Conservation (phyloP, 2,113 vertebrate species). For the Marmota flaviventris region DNA sequence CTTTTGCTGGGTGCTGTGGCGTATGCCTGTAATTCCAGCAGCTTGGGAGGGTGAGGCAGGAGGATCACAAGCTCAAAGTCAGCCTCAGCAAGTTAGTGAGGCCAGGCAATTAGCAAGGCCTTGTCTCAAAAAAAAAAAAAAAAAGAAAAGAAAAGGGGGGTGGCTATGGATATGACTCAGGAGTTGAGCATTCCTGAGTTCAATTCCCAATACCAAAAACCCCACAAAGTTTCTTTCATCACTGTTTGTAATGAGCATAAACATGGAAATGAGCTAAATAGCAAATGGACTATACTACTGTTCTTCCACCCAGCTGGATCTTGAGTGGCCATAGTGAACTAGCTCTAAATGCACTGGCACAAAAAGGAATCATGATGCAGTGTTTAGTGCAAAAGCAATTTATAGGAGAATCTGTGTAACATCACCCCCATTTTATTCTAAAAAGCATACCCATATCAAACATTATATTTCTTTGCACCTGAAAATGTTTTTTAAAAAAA, state of each 20-base stretch:
- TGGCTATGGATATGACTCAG: too few species aligned
- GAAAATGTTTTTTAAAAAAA: slow-evolving; percentile 35
- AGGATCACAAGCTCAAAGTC: too few species aligned
- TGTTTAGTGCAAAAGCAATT: not conserved
- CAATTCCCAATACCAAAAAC: too few species aligned
- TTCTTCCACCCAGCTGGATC: not conserved
- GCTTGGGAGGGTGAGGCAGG: too few species aligned
- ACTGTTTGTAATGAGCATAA: not conserved
- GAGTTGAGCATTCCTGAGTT: too few species aligned
- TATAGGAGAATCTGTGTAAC: not conserved
- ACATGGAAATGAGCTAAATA: not conserved
- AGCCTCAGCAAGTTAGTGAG: too few species aligned
- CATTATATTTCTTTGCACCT: not conserved
- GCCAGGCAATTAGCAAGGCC: too few species aligned
- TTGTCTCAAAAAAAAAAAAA: too few species aligned
- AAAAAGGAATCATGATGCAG: not conserved
- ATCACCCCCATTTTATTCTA: not conserved
- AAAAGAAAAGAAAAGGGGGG: too few species aligned
- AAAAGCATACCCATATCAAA: not conserved
- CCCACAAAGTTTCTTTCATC: too few species aligned
- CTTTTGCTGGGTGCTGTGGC: not conserved
- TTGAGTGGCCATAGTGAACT: not conserved
- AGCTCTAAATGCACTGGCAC: not conserved
- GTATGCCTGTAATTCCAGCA: too few species aligned
- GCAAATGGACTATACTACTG: not conserved